These are phyloP conservation scores for Mantis religiosa DNA, from an alignment of 2,888 invertebrate genomes.

Conservation along the genomic window DNA sequence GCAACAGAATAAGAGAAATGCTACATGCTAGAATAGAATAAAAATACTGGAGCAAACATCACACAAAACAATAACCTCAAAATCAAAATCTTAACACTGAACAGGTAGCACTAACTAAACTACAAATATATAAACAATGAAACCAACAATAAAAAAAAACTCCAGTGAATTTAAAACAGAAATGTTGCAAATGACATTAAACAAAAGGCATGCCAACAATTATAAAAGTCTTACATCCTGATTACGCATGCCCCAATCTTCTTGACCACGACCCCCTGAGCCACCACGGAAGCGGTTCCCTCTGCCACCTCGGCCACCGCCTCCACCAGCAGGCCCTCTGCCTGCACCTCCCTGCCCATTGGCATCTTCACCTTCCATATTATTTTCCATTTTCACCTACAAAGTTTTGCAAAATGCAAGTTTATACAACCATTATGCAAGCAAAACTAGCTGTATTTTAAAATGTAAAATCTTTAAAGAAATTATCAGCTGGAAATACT, in stretches of 20 bases:
- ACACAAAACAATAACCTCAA: no score
- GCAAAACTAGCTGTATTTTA: no score
- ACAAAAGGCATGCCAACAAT: neutral
- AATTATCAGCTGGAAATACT: no score
- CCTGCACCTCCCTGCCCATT: slow-evolving; percentile 16
- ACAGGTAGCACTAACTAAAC: no score
- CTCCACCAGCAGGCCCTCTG: neutral
- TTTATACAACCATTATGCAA: no score
- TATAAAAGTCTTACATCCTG: slow-evolving; percentile 25
- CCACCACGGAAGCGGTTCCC: slow-evolving; percentile 23
- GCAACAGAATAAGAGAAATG: no score
- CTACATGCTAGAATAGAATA: no score
- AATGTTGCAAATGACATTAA: no score
- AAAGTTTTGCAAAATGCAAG: neutral
- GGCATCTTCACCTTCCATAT: slow-evolving; percentile 12
- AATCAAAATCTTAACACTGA: no score
- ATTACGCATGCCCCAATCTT: slow-evolving; percentile 25
- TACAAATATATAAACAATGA: no score
- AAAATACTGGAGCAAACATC: no score
- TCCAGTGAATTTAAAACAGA: neutral
- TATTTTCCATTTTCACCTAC: slow-evolving; percentile 11
- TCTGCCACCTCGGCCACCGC: slow-evolving; percentile 17
- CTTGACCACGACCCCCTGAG: neutral
- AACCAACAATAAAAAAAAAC: neutral
- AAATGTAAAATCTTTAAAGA: no score